These are phyloP conservation scores for Pachydiplax longipennis DNA, from an alignment of 2,888 invertebrate species.

Conservation along the genomic window DNA sequence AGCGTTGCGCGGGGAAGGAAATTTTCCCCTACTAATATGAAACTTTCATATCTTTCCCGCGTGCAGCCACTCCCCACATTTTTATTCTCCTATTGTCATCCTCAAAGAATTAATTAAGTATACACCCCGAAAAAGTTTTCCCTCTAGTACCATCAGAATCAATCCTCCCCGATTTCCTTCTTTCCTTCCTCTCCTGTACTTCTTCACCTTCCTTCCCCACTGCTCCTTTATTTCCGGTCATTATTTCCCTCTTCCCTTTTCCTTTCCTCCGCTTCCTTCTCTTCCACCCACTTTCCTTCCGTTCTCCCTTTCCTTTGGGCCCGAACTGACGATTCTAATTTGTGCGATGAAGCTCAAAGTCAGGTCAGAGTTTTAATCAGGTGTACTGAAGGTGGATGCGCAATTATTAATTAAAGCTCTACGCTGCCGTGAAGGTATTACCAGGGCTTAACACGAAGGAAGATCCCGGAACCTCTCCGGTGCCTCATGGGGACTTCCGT, in stretches of 20 bases:
- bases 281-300: background rate
- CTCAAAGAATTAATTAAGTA: no score
- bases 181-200: background rate
- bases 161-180: background rate
- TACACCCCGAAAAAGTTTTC: background rate
- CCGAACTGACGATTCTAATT: constrained; percentile 43
- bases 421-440: constrained; percentile 45
- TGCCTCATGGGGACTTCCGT: background rate
- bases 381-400: constrained; percentile 44
- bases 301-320: background rate
- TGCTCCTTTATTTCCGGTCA: background rate
- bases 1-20: no score
- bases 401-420: constrained; percentile 46
- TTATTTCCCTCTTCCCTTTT: background rate
- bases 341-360: constrained; percentile 45
- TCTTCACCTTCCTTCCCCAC: background rate
- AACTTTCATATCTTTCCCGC: no score
- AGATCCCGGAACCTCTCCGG: constrained; percentile 22
- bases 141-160: background rate
- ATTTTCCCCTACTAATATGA: no score
- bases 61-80: no score
- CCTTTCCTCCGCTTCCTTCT: background rate
- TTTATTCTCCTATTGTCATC: no score
- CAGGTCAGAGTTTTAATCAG: constrained; percentile 45
- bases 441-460: constrained; percentile 35